phyloP scores from a whole-genome alignment of 2,797 vertebrate genomes.

The Carcharodon carcharias region DNA sequence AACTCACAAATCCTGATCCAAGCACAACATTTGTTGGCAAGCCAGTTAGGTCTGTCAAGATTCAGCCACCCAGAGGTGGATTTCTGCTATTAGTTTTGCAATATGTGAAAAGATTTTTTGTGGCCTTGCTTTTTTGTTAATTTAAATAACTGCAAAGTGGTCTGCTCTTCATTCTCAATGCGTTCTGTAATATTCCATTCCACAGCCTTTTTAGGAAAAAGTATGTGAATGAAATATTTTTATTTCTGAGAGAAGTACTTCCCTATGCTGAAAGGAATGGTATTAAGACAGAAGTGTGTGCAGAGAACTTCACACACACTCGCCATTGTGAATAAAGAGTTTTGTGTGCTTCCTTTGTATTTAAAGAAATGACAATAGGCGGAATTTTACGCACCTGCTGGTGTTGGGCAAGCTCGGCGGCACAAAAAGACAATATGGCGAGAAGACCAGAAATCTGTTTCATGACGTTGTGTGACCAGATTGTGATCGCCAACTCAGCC shows the following conservation, averaged over 20 bases:
- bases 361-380: not conserved
- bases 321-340: not conserved
- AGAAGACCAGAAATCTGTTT: too few relatives aligned
- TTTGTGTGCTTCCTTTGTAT: not conserved
- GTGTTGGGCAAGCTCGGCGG: too few relatives aligned
- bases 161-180: not conserved
- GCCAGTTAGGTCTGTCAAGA: not conserved
- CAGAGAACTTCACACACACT: not conserved
- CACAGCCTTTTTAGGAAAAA: constrained; percentile 35
- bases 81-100: not conserved
- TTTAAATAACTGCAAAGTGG: not conserved
- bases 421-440: too few relatives aligned
- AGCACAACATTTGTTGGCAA: constrained; percentile 18
- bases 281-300: not conserved
- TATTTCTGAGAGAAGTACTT: not conserved
- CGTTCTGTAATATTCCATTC: constrained; percentile 33
- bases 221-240: constrained; percentile 30
- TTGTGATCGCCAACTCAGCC: too few relatives aligned
- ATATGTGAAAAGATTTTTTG: not conserved
- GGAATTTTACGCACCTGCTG: too few relatives aligned
- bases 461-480: too few relatives aligned
- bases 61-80: not conserved
- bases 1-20: constrained; percentile 28
- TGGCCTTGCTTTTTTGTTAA: not conserved
- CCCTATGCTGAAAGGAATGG: constrained; percentile 22